Evolutionary conservation across 1,140 invertebrate species (phyloP).

Genomic region (Nebria ingens): DNA sequence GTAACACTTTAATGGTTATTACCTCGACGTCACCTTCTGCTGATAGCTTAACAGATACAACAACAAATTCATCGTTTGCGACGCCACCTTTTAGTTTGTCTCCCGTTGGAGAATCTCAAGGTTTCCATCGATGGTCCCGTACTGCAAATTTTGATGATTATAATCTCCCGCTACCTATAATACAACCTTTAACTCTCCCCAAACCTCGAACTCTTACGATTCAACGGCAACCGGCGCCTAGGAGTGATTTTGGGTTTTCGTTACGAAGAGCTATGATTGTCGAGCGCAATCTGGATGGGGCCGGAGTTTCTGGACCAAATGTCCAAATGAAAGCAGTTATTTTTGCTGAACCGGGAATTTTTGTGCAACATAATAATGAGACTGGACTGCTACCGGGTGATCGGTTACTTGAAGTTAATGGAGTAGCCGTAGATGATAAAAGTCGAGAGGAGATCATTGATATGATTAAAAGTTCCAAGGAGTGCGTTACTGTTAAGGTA

Average conservation of each 20-base stretch:
- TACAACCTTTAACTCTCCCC: conserved; percentile 62
- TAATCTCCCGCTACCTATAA: conserved; percentile 65
- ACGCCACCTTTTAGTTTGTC: conserved; percentile 73
- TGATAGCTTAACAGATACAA: conserved; percentile 72
- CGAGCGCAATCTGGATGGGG: conserved; percentile 41
- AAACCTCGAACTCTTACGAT: conserved; percentile 67
- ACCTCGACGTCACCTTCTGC: conserved; percentile 68
- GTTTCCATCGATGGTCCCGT: conserved; percentile 61
- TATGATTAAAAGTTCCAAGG: conserved; percentile 76
- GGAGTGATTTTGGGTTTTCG: conserved; percentile 91
- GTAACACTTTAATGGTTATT: conserved; percentile 41
- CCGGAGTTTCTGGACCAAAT: conserved; percentile 25
- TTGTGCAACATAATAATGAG: conserved; percentile 60
- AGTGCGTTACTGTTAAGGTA: conserved; percentile 77
- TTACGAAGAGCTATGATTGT: conserved; percentile 76
- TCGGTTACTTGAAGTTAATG: conserved; percentile 83
- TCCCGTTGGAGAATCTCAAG: conserved; percentile 72
- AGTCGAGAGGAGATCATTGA: conserved; percentile 88
- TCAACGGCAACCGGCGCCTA: conserved; percentile 67
- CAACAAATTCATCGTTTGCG: conserved; percentile 70
- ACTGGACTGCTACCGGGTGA: conserved; percentile 88
- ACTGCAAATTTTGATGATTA: conserved; percentile 62
- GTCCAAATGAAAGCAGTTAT: conserved; percentile 66
- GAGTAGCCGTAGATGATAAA: conserved; percentile 71
- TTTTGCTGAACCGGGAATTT: conserved; percentile 84